Conservation (phyloP, 1,140 invertebrate genomes). For the Centruroides sculpturatus region DNA sequence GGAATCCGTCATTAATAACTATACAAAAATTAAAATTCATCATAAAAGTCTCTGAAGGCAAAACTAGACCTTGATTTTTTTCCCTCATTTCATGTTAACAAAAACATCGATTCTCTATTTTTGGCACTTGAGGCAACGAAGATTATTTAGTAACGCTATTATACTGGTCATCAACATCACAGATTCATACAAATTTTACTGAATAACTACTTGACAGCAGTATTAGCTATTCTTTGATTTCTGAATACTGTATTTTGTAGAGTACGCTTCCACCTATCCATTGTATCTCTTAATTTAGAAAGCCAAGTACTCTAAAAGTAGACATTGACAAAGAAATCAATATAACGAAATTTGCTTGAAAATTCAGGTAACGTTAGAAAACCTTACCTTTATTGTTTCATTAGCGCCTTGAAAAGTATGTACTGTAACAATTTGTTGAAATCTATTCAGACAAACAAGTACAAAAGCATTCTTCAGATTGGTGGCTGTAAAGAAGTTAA, state of each 20-base stretch:
- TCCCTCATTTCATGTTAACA: no score
- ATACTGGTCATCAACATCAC: no score
- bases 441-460: slow-evolving; percentile 41
- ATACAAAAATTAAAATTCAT: no score
- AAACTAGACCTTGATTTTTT: no score
- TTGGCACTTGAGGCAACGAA: no score
- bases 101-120: no score
- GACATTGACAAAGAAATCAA: neutral
- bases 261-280: slow-evolving; percentile 39
- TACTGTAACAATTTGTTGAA: slow-evolving; percentile 42
- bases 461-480: slow-evolving; percentile 42
- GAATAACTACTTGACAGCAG: no score
- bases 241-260: slow-evolving; percentile 35
- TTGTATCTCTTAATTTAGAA: slow-evolving; percentile 35
- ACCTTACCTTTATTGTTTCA: slow-evolving; percentile 37
- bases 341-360: neutral
- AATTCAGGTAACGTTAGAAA: neutral
- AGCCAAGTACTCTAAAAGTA: slow-evolving; percentile 35
- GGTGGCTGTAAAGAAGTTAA: slow-evolving; percentile 26
- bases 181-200: no score
- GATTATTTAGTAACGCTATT: no score
- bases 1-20: no score
- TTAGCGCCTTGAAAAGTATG: slow-evolving; percentile 40
- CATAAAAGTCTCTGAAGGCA: no score
- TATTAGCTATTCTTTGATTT: slow-evolving; percentile 9